These are phyloP conservation scores for Ellobius talpinus DNA, from an alignment of 2,113 vertebrate species.

Conservation along the genomic window DNA sequence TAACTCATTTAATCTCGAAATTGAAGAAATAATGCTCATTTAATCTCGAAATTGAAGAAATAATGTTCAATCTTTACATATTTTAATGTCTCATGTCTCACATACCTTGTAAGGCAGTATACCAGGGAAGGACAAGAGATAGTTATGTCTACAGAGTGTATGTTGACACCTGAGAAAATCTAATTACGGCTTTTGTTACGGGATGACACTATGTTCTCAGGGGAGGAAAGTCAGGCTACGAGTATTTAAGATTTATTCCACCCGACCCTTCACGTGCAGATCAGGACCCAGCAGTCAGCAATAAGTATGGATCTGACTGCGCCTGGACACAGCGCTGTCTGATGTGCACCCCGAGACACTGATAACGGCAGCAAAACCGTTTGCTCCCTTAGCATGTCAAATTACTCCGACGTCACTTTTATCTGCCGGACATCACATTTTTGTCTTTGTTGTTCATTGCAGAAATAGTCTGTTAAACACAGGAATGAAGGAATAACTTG, in stretches of 20 bases:
- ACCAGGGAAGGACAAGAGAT: background rate
- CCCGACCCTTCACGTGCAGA: background rate
- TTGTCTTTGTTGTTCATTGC: background rate
- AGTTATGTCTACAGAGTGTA: background rate
- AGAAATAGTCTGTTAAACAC: slow-evolving; percentile 27
- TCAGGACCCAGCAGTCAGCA: background rate
- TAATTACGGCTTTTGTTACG: background rate
- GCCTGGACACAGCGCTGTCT: background rate
- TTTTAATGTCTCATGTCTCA: slow-evolving; percentile 20
- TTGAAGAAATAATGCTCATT: slow-evolving; percentile 1
- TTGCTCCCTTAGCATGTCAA: background rate
- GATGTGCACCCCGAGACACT: background rate
- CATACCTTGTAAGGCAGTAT: background rate
- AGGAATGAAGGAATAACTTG: slow-evolving; percentile 24
- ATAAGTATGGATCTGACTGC: background rate
- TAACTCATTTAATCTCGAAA: background rate
- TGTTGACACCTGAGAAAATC: background rate
- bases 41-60: background rate
- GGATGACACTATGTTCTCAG: background rate
- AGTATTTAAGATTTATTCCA: background rate
- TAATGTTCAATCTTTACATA: background rate
- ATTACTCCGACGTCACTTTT: slow-evolving; percentile 9
- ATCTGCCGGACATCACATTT: background rate
- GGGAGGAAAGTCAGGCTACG: background rate
- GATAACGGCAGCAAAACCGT: background rate